Percentiles rank a stretch among this genome's conserved stretches.
These are phyloP conservation scores for Gambusia affinis DNA, from an alignment of 2,113 vertebrate genomes.

Conservation along the genomic window DNA sequence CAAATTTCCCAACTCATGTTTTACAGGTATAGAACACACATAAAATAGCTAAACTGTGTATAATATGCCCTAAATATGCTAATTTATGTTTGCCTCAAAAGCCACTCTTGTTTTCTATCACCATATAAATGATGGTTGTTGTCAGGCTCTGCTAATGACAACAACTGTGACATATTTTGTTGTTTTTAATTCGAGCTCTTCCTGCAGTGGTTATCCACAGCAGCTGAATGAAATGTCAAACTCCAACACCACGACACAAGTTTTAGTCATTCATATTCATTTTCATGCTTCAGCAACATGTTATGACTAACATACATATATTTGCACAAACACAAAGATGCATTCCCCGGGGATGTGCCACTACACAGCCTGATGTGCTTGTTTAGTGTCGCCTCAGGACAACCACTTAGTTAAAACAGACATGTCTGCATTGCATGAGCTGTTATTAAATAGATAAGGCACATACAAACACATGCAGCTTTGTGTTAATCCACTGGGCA, in stretches of 20 bases:
- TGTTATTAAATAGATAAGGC: not conserved
- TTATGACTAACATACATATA: conserved; percentile 14
- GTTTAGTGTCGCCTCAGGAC: conserved; percentile 24
- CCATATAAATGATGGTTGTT: not conserved
- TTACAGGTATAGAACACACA: not conserved
- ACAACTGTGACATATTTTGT: not conserved
- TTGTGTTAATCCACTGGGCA: not conserved
- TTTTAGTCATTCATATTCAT: conserved; percentile 51
- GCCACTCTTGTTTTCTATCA: not conserved
- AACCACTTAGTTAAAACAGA: conserved; percentile 25
- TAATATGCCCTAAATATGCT: not conserved
- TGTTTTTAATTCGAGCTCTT: not conserved
- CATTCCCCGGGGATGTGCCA: conserved; percentile 11
- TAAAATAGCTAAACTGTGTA: not conserved
- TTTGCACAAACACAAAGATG: conserved; percentile 12
- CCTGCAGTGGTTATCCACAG: conserved; percentile 3
- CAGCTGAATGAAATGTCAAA: conserved; percentile 16
- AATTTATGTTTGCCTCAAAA: not conserved
- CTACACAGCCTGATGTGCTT: conserved; percentile 35
- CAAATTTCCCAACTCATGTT: not conserved
- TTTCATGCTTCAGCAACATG: conserved; percentile 30
- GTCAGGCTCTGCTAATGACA: not conserved
- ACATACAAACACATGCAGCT: not conserved
- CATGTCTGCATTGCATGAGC: conserved; percentile 20
- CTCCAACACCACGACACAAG: conserved; percentile 13